Percentiles rank a stretch among this genome's conserved stretches.
These are phyloP conservation scores for Meloidogyne exigua DNA, from an alignment of 1,140 invertebrate species.

Conservation along the genomic window DNA sequence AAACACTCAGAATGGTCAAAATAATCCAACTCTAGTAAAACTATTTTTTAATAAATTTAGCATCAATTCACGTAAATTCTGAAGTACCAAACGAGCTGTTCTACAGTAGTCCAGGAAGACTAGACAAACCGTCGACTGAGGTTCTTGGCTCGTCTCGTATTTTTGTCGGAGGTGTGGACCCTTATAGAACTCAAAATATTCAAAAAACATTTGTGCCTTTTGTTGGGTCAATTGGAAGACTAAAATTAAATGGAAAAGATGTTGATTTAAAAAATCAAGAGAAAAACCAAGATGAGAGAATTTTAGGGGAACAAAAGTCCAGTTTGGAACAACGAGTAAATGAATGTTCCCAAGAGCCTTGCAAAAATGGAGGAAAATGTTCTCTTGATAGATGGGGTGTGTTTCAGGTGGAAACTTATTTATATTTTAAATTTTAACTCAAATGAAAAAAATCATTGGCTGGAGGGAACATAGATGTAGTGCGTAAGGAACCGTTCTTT, in stretches of 20 bases:
- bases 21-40: background rate
- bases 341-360: slow-evolving; percentile 34
- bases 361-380: slow-evolving; percentile 23
- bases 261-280: background rate
- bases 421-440: no score
- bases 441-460: background rate
- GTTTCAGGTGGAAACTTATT: background rate
- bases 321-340: slow-evolving; percentile 21
- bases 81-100: background rate
- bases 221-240: slow-evolving; percentile 39
- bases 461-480: background rate
- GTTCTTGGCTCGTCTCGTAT: slow-evolving; percentile 2
- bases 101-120: background rate
- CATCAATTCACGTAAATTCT: slow-evolving; percentile 5
- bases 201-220: slow-evolving; percentile 18
- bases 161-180: slow-evolving; percentile 14
- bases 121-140: background rate
- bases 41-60: background rate
- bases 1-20: background rate
- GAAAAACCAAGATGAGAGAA: background rate
- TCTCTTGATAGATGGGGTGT: slow-evolving; percentile 13
- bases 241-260: slow-evolving; percentile 30
- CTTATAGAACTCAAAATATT: slow-evolving; percentile 1
- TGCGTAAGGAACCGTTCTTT: background rate
- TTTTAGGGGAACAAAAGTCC: background rate